Evolutionary conservation across 2,797 vertebrate species (phyloP).

Genomic region (Leptodactylus fallax): DNA sequence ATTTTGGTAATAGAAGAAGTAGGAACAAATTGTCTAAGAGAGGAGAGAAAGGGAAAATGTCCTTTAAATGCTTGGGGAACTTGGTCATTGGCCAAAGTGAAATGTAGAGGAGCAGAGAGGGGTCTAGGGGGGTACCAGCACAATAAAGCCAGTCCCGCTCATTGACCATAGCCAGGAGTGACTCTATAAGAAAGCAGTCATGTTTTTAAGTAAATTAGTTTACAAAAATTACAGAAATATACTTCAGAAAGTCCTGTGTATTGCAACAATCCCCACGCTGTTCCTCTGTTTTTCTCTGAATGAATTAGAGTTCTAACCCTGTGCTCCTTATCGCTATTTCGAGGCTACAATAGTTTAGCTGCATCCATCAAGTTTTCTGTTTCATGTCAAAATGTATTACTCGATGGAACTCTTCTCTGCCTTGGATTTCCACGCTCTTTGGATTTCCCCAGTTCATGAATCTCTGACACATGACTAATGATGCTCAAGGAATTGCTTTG

Average conservation of each 20-base stretch:
- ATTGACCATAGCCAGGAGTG: too few species aligned
- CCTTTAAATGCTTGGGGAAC: too few species aligned
- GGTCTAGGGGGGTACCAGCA: too few species aligned
- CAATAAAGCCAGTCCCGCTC: too few species aligned
- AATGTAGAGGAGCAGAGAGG: too few species aligned
- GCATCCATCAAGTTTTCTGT: slow-evolving; percentile 14
- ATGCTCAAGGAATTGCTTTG: neutral
- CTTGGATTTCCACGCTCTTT: slow-evolving; percentile 17
- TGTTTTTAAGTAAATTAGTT: neutral
- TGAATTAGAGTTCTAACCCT: neutral
- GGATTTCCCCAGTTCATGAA: neutral
- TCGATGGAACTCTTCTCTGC: neutral
- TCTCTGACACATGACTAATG: slow-evolving; percentile 6
- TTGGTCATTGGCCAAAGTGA: too few species aligned
- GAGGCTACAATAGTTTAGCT: neutral
- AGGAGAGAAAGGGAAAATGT: too few species aligned
- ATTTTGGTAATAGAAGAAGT: too few species aligned
- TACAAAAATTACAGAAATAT: neutral
- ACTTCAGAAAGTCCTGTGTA: neutral
- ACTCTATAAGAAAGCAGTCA: too few species aligned
- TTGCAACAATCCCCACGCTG: neutral
- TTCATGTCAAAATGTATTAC: neutral
- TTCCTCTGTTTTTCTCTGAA: neutral
- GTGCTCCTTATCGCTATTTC: neutral
- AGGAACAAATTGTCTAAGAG: too few species aligned